Conservation (phyloP, 2,113 vertebrate genomes). For the Oxygymnocypris stewartii region DNA sequence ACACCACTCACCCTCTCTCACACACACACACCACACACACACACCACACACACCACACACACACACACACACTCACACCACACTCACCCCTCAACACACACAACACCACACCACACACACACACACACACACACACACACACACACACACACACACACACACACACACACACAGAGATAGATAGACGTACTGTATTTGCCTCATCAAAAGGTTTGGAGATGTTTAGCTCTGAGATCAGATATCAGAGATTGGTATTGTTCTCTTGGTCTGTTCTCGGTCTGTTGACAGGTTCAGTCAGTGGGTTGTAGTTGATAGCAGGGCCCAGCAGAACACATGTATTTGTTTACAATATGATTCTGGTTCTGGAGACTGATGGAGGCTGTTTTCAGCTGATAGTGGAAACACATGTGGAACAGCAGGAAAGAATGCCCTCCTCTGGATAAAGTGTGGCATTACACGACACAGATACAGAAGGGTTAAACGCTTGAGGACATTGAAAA, state of each 20-base stretch:
- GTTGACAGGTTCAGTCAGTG: background rate
- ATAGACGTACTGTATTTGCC: no score
- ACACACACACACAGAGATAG: no score
- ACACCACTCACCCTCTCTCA: no score
- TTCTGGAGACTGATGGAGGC: background rate
- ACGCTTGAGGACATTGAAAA: background rate
- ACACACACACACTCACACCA: no score
- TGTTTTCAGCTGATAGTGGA: background rate
- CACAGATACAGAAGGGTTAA: background rate
- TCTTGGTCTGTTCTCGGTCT: background rate
- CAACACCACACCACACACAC: no score
- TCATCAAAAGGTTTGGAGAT: no score
- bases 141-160: no score
- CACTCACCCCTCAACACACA: no score
- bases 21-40: no score
- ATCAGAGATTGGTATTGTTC: background rate
- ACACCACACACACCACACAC: no score
- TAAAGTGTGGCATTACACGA: constrained; percentile 9
- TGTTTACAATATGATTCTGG: background rate
- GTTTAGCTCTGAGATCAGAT: no score
- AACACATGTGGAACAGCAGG: background rate
- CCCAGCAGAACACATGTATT: background rate
- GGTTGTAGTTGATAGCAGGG: background rate
- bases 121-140: no score
- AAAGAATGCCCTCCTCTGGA: constrained; percentile 31